Base-by-base conservation (phyloP, 2,113 vertebrate genomes). In the Geothlypis trichas region DNA sequence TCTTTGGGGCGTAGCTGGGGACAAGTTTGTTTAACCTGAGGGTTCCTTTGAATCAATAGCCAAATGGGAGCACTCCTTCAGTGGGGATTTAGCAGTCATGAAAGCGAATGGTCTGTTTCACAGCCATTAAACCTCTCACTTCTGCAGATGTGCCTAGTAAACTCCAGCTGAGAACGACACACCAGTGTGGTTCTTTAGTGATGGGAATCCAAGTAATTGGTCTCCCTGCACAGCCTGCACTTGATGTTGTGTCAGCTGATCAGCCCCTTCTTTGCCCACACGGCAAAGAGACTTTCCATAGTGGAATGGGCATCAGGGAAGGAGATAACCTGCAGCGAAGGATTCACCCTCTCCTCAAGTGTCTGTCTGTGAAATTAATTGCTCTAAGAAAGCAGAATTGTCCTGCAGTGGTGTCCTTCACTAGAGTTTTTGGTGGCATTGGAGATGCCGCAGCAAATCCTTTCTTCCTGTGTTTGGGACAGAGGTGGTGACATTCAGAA, bases 21-120 rank as follows among this genome's bases (percentile, higher is more conserved):
- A 47, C 9, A 31, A 81, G 44, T 84, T 90, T 90, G 37, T 90
- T 93, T 94, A 93, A 79, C 55, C 26, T 39, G 55, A 41, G 30
- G 65, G 46, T 82, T 79, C 47, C n/a, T 90, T 89, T 57, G 61
- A 77, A 74, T 92, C 21, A 27, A 37, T 5, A 62, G 58, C 37
- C 49, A 41, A 59, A 44, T 67, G 93, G 69, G 76, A 92, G 69
- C 27, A 26, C 51, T 46, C 72, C 85, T 89, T 77, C 86, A 46
- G 46, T 20, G 37, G 73, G 52, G 57, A 61, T 88, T 96, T 82
- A 68, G 83, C 3, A 0, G 61, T 66, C 57, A 14, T 95, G 85
- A 96, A 94, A 93, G 58, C 0, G 5, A 96, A 95, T 58, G 83
- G 30, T 59, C 83, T 92, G 85, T 83, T 94, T 93, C 76, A 84